phyloP scores from a whole-genome alignment of 2,888 invertebrate species.

The Drosophila peninsularis region DNA sequence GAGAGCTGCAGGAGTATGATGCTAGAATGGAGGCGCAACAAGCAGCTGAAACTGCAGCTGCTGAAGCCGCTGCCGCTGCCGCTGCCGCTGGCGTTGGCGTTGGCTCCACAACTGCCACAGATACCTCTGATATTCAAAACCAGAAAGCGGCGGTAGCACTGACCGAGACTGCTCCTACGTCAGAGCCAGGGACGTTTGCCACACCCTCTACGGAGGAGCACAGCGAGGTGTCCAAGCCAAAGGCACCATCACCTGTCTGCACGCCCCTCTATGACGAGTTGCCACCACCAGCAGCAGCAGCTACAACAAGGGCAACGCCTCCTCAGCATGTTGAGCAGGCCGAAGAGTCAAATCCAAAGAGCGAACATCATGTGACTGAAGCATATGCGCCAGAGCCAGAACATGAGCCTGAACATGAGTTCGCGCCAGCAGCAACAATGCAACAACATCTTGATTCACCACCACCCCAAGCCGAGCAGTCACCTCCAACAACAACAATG shows the following conservation, averaged over 20 bases:
- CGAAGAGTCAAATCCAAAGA: conserved; percentile 26
- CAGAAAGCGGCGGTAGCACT: conserved; percentile 1
- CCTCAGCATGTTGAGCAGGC: conserved; percentile 9
- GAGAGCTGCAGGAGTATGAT: conserved; percentile 82
- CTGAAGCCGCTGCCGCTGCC: background rate
- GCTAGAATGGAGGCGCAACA: conserved; percentile 65
- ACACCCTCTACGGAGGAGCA: conserved; percentile 45
- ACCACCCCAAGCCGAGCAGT: background rate
- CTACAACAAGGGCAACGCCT: conserved; percentile 23
- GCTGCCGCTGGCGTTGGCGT: background rate
- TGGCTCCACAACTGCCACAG: background rate
- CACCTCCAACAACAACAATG: background rate
- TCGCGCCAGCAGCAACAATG: conserved; percentile 13
- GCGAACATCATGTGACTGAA: conserved; percentile 16
- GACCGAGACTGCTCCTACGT: background rate
- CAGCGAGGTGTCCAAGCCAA: conserved; percentile 38
- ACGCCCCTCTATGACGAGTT: conserved; percentile 82
- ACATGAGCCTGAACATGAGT: conserved; percentile 1
- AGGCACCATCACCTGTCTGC: conserved; percentile 61
- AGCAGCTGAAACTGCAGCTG: conserved; percentile 37
- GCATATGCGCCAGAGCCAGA: conserved; percentile 22
- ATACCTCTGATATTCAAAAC: conserved; percentile 1
- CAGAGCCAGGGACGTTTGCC: conserved; percentile 31
- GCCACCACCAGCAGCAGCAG: conserved; percentile 55
- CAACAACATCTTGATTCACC: background rate